phyloP scores from a whole-genome alignment of 2,113 vertebrate genomes.

The Heterotis niloticus region DNA sequence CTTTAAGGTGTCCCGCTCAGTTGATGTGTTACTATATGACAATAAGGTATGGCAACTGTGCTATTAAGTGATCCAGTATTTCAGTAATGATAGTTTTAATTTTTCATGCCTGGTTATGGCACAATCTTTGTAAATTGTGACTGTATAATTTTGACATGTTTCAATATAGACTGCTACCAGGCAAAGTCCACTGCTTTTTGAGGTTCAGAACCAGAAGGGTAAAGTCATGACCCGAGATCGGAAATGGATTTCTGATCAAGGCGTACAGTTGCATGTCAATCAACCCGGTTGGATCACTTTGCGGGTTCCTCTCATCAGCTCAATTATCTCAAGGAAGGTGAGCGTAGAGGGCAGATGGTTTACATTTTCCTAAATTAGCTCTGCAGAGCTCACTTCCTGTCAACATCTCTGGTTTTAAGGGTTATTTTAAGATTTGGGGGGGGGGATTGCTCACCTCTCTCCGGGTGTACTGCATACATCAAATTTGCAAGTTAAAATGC shows the following conservation, averaged over 20 bases:
- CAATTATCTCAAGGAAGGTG: conserved; percentile 5
- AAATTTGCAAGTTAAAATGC: background rate
- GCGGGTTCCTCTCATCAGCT: conserved; percentile 14
- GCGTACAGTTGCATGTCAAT: conserved; percentile 1
- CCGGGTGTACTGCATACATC: background rate
- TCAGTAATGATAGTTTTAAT: too few relatives aligned
- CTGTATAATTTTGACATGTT: background rate
- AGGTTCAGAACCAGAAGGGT: background rate
- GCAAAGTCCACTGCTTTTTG: conserved; percentile 10
- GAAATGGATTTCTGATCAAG: conserved; percentile 6
- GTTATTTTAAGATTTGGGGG: background rate
- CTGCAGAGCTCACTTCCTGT: background rate
- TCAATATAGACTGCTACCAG: background rate
- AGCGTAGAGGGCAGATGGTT: background rate
- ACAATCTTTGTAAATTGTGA: background rate
- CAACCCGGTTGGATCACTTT: conserved; percentile 1
- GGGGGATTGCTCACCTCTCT: background rate
- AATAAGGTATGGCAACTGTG: background rate
- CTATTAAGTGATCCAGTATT: too few relatives aligned
- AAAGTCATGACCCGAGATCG: background rate
- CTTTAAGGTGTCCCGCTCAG: background rate
- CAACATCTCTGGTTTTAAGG: background rate
- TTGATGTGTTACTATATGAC: background rate
- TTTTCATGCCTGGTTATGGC: too few relatives aligned
- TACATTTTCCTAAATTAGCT: too few relatives aligned